These are phyloP conservation scores for Orthonychiurus folsomi DNA, from an alignment of 2,888 invertebrate genomes.

Conservation along the genomic window DNA sequence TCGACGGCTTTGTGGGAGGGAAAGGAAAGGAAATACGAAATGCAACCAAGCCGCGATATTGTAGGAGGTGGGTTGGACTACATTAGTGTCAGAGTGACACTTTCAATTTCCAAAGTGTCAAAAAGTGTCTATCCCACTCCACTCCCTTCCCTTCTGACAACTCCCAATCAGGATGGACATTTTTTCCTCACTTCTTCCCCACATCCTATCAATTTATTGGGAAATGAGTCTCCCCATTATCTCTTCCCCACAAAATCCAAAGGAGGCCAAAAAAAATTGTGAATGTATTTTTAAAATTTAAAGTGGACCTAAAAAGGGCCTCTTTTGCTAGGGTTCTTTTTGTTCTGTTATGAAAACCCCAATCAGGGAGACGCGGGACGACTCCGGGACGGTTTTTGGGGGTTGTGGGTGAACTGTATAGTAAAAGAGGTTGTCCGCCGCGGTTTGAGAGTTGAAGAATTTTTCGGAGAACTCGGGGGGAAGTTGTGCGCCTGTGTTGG, in stretches of 20 bases:
- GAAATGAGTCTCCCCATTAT: too few relatives aligned
- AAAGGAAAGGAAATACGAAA: too few relatives aligned
- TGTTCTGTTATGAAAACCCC: background rate
- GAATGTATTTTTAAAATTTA: too few relatives aligned
- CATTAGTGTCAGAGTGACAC: constrained; percentile 35
- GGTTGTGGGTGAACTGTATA: background rate
- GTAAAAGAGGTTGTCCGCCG: too few relatives aligned
- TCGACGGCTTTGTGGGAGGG: too few relatives aligned
- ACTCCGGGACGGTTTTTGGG: background rate
- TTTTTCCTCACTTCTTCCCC: background rate
- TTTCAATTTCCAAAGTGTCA: constrained; percentile 40
- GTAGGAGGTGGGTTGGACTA: too few relatives aligned
- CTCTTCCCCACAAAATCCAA: too few relatives aligned
- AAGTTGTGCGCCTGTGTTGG: background rate
- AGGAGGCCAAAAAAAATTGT: too few relatives aligned
- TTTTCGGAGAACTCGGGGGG: background rate
- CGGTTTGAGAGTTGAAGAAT: too few relatives aligned
- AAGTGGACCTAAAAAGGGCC: too few relatives aligned
- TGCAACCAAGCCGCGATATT: too few relatives aligned
- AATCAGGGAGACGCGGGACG: background rate
- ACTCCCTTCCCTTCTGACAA: constrained; percentile 4
- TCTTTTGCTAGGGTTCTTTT: background rate
- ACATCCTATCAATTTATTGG: too few relatives aligned
- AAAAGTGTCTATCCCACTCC: constrained; percentile 32
- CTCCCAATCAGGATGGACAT: background rate